A percentile compares a stretch with the other conserved stretches of the same genome.
These are phyloP conservation scores for Zaprionus ghesquierei DNA, from an alignment of 1,140 invertebrate genomes.

Conservation along the genomic window DNA sequence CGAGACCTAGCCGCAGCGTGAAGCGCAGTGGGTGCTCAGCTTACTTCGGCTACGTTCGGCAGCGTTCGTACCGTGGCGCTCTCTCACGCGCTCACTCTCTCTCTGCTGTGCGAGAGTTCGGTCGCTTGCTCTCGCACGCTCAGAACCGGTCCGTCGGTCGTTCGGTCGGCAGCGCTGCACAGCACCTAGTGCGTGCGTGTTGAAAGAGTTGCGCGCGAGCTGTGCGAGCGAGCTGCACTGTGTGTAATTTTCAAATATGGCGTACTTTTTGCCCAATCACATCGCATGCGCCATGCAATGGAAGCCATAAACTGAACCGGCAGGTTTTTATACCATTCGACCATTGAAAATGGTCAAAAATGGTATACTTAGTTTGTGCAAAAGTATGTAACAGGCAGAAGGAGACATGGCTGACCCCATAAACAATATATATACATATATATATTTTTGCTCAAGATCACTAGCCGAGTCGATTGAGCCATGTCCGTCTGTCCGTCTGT, in stretches of 20 bases:
- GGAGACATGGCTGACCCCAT: too few relatives aligned
- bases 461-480: too few relatives aligned
- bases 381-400: too few relatives aligned
- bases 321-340: too few relatives aligned
- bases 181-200: conserved; percentile 2
- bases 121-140: conserved; percentile 19
- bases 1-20: conserved; percentile 48
- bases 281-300: conserved; percentile 79
- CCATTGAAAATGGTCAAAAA: too few relatives aligned
- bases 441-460: too few relatives aligned
- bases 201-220: conserved; percentile 36
- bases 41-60: background rate
- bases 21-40: conserved; percentile 36
- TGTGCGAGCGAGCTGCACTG: conserved; percentile 48
- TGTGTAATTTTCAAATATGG: conserved; percentile 82
- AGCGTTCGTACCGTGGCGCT: background rate
- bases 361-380: too few relatives aligned
- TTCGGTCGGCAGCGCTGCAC: conserved; percentile 46
- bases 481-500: too few relatives aligned
- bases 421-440: too few relatives aligned
- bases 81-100: conserved; percentile 8
- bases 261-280: conserved; percentile 82
- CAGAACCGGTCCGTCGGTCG: too few relatives aligned
- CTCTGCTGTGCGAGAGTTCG: background rate
- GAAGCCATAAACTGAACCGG: conserved; percentile 44